Percentiles rank a stretch among this genome's conserved stretches.
phyloP scores from a whole-genome alignment of 2,113 vertebrate species.

The Helogale parvula region DNA sequence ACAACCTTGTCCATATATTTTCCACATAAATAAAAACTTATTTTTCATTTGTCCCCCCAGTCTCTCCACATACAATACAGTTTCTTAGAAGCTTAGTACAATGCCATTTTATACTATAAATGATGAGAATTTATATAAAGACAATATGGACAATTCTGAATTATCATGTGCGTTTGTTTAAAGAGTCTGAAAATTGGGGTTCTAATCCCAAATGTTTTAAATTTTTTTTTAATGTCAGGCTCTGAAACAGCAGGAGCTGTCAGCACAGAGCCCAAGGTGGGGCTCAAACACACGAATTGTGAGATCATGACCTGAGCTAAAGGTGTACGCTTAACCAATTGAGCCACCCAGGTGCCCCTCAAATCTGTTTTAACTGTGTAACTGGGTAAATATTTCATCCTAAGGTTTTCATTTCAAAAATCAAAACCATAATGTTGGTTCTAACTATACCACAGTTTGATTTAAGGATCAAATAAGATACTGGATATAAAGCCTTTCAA shows the following conservation, averaged over 20 bases:
- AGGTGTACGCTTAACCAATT: too few species aligned
- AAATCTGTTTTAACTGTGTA: background rate
- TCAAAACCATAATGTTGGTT: background rate
- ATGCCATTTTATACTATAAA: background rate
- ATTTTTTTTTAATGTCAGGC: too few species aligned
- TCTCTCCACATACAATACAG: background rate
- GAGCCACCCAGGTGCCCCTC: too few species aligned
- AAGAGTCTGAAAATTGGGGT: background rate
- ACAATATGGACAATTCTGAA: background rate
- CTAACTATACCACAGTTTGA: background rate
- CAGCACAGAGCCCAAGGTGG: too few species aligned
- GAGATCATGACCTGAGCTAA: too few species aligned
- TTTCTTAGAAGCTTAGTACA: background rate
- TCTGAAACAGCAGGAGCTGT: too few species aligned
- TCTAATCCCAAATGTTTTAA: background rate
- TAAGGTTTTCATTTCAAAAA: background rate
- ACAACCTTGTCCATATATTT: background rate
- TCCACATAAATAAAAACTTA: background rate
- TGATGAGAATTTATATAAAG: background rate
- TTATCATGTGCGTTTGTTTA: background rate
- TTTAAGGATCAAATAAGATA: constrained; percentile 13
- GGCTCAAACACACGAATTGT: too few species aligned
- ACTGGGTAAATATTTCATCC: background rate
- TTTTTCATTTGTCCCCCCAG: too few species aligned
- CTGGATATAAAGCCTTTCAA: background rate